Conservation (phyloP, 2,797 vertebrate species). For the Morus bassanus region DNA sequence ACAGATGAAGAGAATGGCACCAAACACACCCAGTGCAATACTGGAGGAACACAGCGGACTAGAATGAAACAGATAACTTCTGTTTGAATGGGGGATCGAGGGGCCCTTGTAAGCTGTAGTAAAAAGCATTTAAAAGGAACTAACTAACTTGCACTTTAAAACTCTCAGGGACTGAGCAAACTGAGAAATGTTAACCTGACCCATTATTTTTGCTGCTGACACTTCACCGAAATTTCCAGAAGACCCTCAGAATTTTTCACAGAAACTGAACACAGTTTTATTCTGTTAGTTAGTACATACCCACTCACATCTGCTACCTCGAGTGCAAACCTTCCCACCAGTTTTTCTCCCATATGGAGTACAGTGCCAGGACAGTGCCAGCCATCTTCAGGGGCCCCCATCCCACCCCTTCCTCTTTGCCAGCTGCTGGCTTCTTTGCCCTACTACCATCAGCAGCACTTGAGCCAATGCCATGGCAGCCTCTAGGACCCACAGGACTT, state of each 20-base stretch:
- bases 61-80: background rate
- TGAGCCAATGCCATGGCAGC: background rate
- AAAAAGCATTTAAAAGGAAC: background rate
- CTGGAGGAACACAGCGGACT: background rate
- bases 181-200: background rate
- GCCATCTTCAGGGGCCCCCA: background rate
- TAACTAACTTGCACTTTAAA: background rate
- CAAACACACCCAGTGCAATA: background rate
- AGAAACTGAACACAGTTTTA: background rate
- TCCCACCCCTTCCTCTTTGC: background rate
- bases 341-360: background rate
- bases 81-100: background rate
- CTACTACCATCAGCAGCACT: background rate
- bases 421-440: background rate
- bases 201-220: background rate
- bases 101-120: background rate
- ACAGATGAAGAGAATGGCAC: background rate
- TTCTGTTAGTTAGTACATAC: background rate
- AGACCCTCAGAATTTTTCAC: background rate
- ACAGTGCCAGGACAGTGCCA: accelerated
- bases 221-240: background rate
- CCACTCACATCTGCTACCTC: background rate
- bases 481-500: background rate
- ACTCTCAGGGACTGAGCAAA: background rate
- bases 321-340: background rate